Evolutionary conservation across 53 echinoderm and acorn worm genomes (phyloP).

Genomic region (Holothuria scabra): DNA sequence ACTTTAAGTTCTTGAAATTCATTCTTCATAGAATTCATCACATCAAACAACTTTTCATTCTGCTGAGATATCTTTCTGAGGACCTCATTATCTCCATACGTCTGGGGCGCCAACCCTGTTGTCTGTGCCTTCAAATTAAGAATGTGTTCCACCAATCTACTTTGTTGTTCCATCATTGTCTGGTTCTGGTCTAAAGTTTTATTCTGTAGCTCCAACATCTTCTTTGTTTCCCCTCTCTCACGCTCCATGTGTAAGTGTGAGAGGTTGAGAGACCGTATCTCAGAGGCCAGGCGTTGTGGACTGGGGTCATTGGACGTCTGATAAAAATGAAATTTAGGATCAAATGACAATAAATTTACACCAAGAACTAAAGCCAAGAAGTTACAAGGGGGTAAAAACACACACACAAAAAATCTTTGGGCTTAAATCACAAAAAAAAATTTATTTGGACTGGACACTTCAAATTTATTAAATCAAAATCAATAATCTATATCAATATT

Average conservation of each 20-base stretch:
- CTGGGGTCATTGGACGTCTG: constrained; percentile 72
- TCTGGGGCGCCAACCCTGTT: background rate
- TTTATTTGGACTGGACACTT: too few species aligned
- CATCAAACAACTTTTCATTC: constrained; percentile 24
- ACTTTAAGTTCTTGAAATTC: constrained; percentile 25
- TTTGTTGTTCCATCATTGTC: constrained; percentile 80
- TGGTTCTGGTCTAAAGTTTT: constrained; percentile 78
- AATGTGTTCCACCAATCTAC: constrained; percentile 74
- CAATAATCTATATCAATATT: too few species aligned
- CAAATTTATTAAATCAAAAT: too few species aligned
- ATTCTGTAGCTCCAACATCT: constrained; percentile 59
- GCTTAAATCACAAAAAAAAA: too few species aligned
- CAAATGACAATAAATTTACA: too few species aligned
- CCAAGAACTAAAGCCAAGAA: too few species aligned
- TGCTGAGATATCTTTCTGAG: constrained; percentile 30
- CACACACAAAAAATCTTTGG: too few species aligned
- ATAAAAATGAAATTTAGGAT: too few species aligned
- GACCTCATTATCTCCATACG: constrained; percentile 12
- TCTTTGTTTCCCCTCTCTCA: constrained; percentile 62
- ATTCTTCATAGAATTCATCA: constrained; percentile 14
- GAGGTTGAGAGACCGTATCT: constrained; percentile 76
- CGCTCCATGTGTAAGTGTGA: constrained; percentile 76
- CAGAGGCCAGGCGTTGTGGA: constrained; percentile 83
- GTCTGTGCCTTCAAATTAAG: constrained; percentile 12
- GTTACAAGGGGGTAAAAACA: too few species aligned